Evolutionary conservation across 2,113 vertebrate genomes (phyloP).

Genomic region (Oostethus manadensis): DNA sequence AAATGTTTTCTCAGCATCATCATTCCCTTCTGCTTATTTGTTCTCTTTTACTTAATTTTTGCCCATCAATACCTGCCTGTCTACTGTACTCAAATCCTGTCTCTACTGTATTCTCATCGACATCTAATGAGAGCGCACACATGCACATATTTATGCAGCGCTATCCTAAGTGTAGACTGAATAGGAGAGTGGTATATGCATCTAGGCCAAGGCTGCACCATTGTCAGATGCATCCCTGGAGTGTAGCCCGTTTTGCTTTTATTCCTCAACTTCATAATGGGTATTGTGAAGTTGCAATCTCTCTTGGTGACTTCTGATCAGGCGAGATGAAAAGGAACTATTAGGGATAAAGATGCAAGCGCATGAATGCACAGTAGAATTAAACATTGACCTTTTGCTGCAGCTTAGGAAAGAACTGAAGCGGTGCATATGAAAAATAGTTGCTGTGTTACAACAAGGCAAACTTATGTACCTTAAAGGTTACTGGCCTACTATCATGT

Average conservation of each 20-base stretch:
- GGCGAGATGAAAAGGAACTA: conserved; percentile 39
- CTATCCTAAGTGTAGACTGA: conserved; percentile 13
- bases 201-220: conserved; percentile 71
- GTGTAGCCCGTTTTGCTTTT: conserved; percentile 53
- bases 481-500: conserved; percentile 1
- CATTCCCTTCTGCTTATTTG: conserved; percentile 1
- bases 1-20: not conserved
- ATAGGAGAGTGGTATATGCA: conserved; percentile 56
- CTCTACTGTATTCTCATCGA: not conserved
- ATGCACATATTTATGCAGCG: conserved; percentile 1
- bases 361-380: conserved; percentile 26
- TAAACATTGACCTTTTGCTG: conserved; percentile 39
- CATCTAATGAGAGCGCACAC: conserved; percentile 46
- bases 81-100: not conserved
- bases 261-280: conserved; percentile 50
- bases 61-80: too few relatives aligned
- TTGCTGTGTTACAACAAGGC: not conserved
- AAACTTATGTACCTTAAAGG: conserved; percentile 7
- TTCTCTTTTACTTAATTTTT: not conserved
- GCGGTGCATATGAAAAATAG: conserved; percentile 14
- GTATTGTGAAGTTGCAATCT: conserved; percentile 38
- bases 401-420: conserved; percentile 3
- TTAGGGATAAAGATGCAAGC: conserved; percentile 29
- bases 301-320: conserved; percentile 28
- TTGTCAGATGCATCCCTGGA: conserved; percentile 52